phyloP scores from a whole-genome alignment of 1,140 invertebrate species.

The Sminthurides bifidus region DNA sequence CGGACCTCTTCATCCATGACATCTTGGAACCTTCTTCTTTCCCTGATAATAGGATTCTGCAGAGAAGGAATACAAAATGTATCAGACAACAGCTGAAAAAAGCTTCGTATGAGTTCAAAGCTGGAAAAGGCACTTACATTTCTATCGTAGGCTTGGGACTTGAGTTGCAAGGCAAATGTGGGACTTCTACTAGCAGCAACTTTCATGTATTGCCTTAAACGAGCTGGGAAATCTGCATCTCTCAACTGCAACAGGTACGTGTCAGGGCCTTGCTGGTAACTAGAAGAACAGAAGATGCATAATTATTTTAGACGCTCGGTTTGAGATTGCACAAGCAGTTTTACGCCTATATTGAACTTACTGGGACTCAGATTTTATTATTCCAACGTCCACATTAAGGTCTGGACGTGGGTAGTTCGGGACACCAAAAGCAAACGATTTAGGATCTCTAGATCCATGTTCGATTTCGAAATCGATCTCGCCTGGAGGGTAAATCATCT shows the following conservation, averaged over 20 bases:
- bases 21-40: constrained; percentile 80
- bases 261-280: constrained; percentile 89
- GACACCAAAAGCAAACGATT: constrained; percentile 48
- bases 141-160: constrained; percentile 52
- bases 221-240: constrained; percentile 81
- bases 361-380: constrained; percentile 74
- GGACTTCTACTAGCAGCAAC: constrained; percentile 63
- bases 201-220: constrained; percentile 85
- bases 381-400: constrained; percentile 68
- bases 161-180: constrained; percentile 36
- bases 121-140: constrained; percentile 44
- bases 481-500: constrained; percentile 84
- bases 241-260: constrained; percentile 85
- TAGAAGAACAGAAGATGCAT: constrained; percentile 37
- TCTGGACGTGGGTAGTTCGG: constrained; percentile 50
- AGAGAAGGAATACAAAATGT: no score
- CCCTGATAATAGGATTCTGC: constrained; percentile 71
- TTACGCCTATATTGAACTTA: constrained; percentile 41
- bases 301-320: background rate
- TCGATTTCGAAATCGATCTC: constrained; percentile 51
- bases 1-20: constrained; percentile 94
- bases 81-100: no score
- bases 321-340: background rate
- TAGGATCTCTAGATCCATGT: constrained; percentile 38
- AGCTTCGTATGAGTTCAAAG: background rate